Percentiles rank a stretch among this genome's conserved stretches.
These are phyloP conservation scores for Pelagia noctiluca DNA, from an alignment of 30 jellyfish, hydroid and myxozoan species.

Conservation along the genomic window DNA sequence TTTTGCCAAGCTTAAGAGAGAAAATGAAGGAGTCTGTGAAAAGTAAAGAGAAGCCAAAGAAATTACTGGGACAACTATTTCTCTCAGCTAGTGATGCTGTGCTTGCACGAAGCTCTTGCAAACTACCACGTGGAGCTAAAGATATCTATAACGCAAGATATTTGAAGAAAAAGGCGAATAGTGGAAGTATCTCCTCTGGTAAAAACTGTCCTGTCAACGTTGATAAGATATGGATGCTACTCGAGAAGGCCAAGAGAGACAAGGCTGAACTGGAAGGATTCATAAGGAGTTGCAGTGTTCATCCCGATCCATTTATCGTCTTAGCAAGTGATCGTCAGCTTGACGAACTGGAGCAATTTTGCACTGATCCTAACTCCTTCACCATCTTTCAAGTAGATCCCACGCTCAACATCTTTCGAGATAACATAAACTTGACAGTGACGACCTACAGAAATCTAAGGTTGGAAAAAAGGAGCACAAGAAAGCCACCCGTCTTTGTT, in stretches of 20 bases:
- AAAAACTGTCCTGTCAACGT: neutral
- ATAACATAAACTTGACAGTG: neutral
- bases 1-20: neutral
- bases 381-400: neutral
- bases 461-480: neutral
- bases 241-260: neutral
- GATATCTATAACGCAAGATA: too few relatives aligned
- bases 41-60: neutral
- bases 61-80: too few relatives aligned
- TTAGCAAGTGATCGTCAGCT: constrained; percentile 4
- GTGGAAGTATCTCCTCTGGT: too few relatives aligned
- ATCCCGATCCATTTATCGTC: constrained; percentile 10
- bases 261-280: constrained; percentile 6
- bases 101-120: too few relatives aligned
- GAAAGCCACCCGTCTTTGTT: neutral
- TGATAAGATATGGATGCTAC: constrained; percentile 6
- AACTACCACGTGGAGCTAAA: too few relatives aligned
- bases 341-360: neutral
- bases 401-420: neutral
- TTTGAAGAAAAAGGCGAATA: too few relatives aligned
- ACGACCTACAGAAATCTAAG: constrained; percentile 1
- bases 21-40: neutral
- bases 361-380: constrained; percentile 1
- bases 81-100: too few relatives aligned
- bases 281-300: neutral